Evolutionary conservation across 2,797 vertebrate genomes (phyloP), one percentile per base, ranked within the genome.

Genomic region (Gadopsis marmoratus): DNA sequence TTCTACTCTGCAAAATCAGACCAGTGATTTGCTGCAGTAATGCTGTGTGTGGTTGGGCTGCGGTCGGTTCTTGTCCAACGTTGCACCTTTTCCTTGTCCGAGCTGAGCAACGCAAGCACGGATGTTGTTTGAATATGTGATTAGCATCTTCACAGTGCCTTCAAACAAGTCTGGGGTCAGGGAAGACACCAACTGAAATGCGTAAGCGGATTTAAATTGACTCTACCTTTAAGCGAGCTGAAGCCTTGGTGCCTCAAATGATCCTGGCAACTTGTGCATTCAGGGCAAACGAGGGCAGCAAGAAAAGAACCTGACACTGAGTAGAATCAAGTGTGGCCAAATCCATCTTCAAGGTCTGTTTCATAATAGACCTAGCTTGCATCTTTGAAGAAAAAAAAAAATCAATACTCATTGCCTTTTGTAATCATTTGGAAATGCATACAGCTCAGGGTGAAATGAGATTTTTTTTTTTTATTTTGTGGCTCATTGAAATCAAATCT

Each of bases 331-430:
- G 39, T 61, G 45, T 55, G 19, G 17, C 58, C 37, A 65, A 76
- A 53, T 65, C 47, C 17, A 13, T 59, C 35, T 59, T 41, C 63
- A 23, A 41, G 67, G 45, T 66, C 23, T 16, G 54, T 50, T 64
- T 47, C 37, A 62, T 71, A 51, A 51, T 35, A 55, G 19, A n/a
- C 29, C 19, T 13, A 21, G 19, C 50, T 61, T 31, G 43, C 55
- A 67, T 61, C 54, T 76, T 50, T 23, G n/a, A 26, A 26, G n/a
- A n/a, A 26, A 26, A 26, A 59, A 58, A 31, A 41, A 48, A 55
- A 72, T 67, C 79, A 72, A 67, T 76, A 67, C 41, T 39, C 48
- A 56, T 67, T 61, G 48, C 23, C 33, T 67, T 67, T 76, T 47
- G 48, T 47, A 62, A 72, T 67, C 62, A 58, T 41, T 56, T 54